Evolutionary conservation across 92 coral and sea anemone species (phyloP), one percentile per base, ranked within the genome.

Genomic region (Galaxea fascicularis): DNA sequence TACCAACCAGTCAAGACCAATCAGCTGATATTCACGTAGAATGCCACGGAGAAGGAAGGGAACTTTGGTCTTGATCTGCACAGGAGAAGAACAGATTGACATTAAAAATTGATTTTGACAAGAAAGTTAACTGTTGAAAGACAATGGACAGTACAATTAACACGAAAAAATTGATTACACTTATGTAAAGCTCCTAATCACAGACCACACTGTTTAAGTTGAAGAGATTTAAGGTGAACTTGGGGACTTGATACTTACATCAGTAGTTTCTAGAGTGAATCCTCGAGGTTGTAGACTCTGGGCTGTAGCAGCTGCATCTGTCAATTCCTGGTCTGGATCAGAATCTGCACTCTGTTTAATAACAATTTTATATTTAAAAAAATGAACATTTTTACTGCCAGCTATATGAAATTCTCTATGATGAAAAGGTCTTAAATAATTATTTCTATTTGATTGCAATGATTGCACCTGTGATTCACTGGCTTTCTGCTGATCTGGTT

Each of bases 231-330:
- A 41, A 11, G 10, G 20, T 10, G 26, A 13, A 16, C 25, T 10
- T 24, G 68, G 21, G 0, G 8, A n/a, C 46, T 20, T 8, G 25
- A 26, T 25, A 30, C 98, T 88, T 57, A 96, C 98, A 77, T 94
- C 88, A 54, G 99, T 93, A 12, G 99, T 97, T 82, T 97, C 99
- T 24, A 97, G 66, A 22, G 99, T 97, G 67, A 93, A 97, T 28
- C 99, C 99, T 74, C 91, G 95, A 47, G 99, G 99, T 56, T 97
- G 99, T 21, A 97, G 85, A 76, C 99, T 97, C 89, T 97, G 98
- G n/a, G 99, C 99, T 63, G 99, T 97, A 24, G 99, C 99, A 59
- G 99, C 99, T 54, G 99, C 99, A 87, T 94, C 94, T 69, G 95
- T 94, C 59, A 97, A 89, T 35, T 93, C 91, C 67, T 94, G 95